phyloP scores from a whole-genome alignment of 2,888 invertebrate species.

The Macroteleia sp. region DNA sequence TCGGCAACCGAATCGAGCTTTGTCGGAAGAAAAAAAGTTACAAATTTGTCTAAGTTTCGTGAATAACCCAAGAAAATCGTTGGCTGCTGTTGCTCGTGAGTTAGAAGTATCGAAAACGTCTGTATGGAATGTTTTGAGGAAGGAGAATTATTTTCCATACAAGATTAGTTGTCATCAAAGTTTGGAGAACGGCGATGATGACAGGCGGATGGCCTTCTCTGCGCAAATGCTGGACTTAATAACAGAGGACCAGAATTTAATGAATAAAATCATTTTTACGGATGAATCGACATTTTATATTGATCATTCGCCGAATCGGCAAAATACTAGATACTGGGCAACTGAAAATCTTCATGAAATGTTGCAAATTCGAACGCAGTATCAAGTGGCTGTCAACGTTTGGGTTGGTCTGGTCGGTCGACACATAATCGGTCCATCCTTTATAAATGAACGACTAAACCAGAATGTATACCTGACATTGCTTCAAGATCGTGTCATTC shows the following conservation, averaged over 20 bases:
- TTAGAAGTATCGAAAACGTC: neutral
- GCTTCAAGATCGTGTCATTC: neutral
- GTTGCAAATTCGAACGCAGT: conserved; percentile 9
- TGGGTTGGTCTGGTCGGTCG: conserved; percentile 6
- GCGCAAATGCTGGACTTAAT: neutral
- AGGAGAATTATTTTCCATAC: conserved; percentile 8
- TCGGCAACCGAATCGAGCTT: too few species aligned
- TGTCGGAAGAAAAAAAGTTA: too few species aligned
- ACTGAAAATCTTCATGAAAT: conserved; percentile 5
- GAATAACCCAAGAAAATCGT: neutral
- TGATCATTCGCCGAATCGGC: conserved; percentile 8
- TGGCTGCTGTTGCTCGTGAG: neutral
- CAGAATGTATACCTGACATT: neutral
- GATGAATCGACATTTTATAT: conserved; percentile 24
- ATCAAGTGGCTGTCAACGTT: neutral
- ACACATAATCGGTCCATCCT: conserved; percentile 15
- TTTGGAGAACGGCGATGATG: conserved; percentile 1
- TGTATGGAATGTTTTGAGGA: conserved; percentile 4
- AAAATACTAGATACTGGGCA: conserved; percentile 7
- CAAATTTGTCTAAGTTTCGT: neutral
- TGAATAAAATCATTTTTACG: neutral
- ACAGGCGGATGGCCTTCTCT: neutral
- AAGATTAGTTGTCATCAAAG: conserved; percentile 9
- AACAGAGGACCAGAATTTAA: neutral
- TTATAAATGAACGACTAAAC: conserved; percentile 9